Conservation (phyloP, 23 tunicate species). For the Ciona savignyi region DNA sequence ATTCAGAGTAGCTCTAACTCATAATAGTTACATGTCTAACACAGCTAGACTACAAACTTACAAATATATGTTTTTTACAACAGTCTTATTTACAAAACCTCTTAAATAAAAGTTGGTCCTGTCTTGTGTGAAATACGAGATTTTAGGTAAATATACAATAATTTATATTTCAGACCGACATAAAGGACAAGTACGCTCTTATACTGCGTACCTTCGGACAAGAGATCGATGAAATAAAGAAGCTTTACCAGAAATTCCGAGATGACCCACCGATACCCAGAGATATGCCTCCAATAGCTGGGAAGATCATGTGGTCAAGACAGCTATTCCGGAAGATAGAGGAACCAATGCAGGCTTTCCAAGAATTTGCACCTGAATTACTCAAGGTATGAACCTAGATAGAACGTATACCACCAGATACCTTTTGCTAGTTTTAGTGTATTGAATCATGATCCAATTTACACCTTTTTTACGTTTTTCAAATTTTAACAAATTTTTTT, state of each 20-base stretch:
- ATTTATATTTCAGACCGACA: constrained; percentile 30
- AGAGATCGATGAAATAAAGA: constrained; percentile 87
- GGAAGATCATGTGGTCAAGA: constrained; percentile 93
- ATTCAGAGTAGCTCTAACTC: too few relatives aligned
- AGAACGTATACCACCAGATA: background rate
- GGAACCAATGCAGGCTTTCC: constrained; percentile 85
- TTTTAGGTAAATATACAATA: too few relatives aligned
- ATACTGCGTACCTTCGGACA: constrained; percentile 64
- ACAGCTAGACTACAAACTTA: too few relatives aligned
- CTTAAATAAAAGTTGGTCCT: too few relatives aligned
- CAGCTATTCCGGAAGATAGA: constrained; percentile 82
- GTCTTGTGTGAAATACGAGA: too few relatives aligned
- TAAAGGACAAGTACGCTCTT: constrained; percentile 73
- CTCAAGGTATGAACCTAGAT: constrained; percentile 32
- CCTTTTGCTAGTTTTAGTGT: background rate
- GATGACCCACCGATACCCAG: constrained; percentile 91
- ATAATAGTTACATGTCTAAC: too few relatives aligned
- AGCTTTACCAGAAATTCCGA: constrained; percentile 76
- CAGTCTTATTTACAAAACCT: too few relatives aligned
- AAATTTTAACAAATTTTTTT: too few relatives aligned
- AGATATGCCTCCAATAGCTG: constrained; percentile 94
- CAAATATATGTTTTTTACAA: too few relatives aligned
- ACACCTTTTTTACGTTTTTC: background rate
- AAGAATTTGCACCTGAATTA: constrained; percentile 55
- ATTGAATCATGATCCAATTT: background rate